A percentile compares a stretch with the other conserved stretches of the same genome.
phyloP scores from a whole-genome alignment of 2,888 invertebrate genomes.

The Hirtodrosophila alboralis region DNA sequence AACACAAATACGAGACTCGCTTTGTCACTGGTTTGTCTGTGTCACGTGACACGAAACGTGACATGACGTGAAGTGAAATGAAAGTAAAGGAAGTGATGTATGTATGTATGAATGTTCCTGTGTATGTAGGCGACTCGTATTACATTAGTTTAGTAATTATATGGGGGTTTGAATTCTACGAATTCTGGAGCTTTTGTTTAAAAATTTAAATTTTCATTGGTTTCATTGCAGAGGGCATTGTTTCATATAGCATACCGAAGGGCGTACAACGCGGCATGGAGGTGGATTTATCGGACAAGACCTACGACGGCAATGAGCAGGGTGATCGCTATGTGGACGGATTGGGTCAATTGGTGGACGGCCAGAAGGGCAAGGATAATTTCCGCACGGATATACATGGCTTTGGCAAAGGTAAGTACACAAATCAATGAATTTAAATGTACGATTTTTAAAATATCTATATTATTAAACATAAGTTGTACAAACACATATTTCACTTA shows the following conservation, averaged over 20 bases:
- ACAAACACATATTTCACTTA: conserved; percentile 16
- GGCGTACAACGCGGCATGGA: conserved; percentile 89
- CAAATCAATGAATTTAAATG: too few relatives aligned
- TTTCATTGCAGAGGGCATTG: conserved; percentile 88
- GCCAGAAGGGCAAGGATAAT: conserved; percentile 90
- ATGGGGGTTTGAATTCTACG: conserved; percentile 21
- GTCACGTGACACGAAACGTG: conserved; percentile 63
- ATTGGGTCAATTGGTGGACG: conserved; percentile 91
- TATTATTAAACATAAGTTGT: neutral
- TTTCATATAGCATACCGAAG: conserved; percentile 92
- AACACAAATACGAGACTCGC: conserved; percentile 36
- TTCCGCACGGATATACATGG: conserved; percentile 88
- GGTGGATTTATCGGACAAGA: conserved; percentile 90
- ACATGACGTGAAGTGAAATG: conserved; percentile 35
- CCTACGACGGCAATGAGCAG: conserved; percentile 90
- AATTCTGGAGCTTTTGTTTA: conserved; percentile 42
- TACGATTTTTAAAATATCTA: too few relatives aligned
- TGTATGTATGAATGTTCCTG: neutral
- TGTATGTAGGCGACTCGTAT: conserved; percentile 50
- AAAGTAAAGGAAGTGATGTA: conserved; percentile 17
- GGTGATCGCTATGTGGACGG: conserved; percentile 88
- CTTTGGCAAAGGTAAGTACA: conserved; percentile 87
- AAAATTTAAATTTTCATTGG: conserved; percentile 29
- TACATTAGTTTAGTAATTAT: conserved; percentile 50
- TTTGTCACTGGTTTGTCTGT: conserved; percentile 77